Evolutionary conservation across 2,797 vertebrate genomes (phyloP), one percentile per base, ranked within the genome.

Genomic region (Meriones psammophilus): DNA sequence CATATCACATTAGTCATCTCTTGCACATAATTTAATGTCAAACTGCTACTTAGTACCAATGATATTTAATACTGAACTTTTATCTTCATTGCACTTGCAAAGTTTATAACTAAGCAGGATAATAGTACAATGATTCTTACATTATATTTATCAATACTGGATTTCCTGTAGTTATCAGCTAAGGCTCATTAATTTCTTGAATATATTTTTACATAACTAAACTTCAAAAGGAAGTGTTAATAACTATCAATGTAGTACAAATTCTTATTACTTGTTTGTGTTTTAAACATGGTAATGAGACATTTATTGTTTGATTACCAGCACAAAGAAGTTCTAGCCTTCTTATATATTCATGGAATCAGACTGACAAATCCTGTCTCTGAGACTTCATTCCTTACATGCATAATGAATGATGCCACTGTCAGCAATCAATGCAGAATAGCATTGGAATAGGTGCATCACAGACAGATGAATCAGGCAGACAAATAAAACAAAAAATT

Each of bases 381-480:
- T 96, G 71, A 76, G 89, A 96, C n/a, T 77, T 97, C 36, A 94
- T 88, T 77, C 58, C 46, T 95, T 56, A 93, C 50, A 58, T 95
- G 39, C 42, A 91, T 94, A 97, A 97, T 22, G 24, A 97, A 96
- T 89, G 92, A 96, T 9, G 36, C 79, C n/a, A 28, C 95, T 96
- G 62, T 96, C 89, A 98, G 94, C 39, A 95, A 98, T 97, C 97
- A 98, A 95, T 89, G 91, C 56, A 92, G 86, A 81, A 64, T 95
- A 96, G n/a, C 1, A 20, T 0, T 73, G 69, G 78, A 76, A 94
- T 62, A 96, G 83, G 0, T 39, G 95, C 12, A 76, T 42, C 10
- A 56, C 58, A 69, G 96, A 92, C 92, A 93, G 76, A 91, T 81
- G 96, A 54, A 93, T 87, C 68, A 66, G 30, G 62, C 39, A 97